Evolutionary conservation across 2,888 invertebrate species (phyloP).

Genomic region (Melikaiella ostensackeni): DNA sequence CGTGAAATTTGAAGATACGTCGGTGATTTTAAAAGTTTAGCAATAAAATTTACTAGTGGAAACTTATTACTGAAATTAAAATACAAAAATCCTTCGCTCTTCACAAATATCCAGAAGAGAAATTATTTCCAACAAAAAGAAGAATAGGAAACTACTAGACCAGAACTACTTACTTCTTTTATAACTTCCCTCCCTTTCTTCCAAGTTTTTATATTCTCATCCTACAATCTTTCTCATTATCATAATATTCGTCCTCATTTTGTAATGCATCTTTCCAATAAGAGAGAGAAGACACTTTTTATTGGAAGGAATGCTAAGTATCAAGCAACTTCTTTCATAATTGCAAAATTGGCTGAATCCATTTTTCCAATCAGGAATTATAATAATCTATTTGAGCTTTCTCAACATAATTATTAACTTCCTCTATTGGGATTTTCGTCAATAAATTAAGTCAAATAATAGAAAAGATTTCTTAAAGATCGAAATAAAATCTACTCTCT

Average conservation of each 20-base stretch:
- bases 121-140: background rate
- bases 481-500: too few relatives aligned
- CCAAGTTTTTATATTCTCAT: conserved; percentile 4
- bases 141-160: conserved; percentile 9
- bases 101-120: background rate
- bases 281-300: conserved; percentile 6
- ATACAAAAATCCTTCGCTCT: background rate
- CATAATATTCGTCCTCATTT: conserved; percentile 30
- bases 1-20: too few relatives aligned
- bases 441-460: background rate
- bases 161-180: conserved; percentile 8
- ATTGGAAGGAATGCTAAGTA: background rate
- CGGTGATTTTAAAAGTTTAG: too few relatives aligned
- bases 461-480: too few relatives aligned
- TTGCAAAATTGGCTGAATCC: background rate
- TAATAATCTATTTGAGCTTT: background rate
- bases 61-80: background rate
- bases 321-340: background rate
- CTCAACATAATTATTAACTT: background rate
- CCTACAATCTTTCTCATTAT: conserved; percentile 15
- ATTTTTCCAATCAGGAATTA: background rate
- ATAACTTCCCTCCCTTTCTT: background rate
- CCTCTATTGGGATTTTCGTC: background rate
- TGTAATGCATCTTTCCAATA: conserved; percentile 3
- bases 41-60: background rate